Percentiles rank a stretch among this genome's conserved stretches.
Evolutionary conservation across 2,797 vertebrate species (phyloP).

Genomic region (Cercopithecus mitis): DNA sequence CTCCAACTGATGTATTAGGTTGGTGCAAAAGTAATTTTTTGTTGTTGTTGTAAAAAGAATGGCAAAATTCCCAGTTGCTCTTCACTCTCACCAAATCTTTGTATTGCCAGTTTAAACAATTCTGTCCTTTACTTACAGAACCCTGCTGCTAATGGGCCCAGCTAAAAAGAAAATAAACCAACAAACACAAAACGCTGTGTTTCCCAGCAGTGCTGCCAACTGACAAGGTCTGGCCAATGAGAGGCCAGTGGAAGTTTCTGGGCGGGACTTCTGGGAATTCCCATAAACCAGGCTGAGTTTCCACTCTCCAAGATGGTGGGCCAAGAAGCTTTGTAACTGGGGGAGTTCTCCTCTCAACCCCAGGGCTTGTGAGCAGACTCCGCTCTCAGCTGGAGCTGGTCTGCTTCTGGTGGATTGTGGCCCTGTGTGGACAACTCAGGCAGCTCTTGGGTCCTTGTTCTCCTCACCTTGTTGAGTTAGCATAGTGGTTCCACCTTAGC

Average conservation of each 20-base stretch:
- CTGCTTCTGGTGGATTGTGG: no score
- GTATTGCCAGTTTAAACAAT: background rate
- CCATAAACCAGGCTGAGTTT: no score
- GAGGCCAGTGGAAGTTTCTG: background rate
- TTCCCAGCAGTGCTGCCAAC: background rate
- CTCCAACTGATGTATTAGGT: background rate
- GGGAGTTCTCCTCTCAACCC: background rate
- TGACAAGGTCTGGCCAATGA: background rate
- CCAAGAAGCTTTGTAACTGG: no score
- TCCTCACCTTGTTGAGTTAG: fast-evolving
- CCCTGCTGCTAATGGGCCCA: background rate
- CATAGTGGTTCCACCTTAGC: background rate
- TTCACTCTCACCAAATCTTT: background rate
- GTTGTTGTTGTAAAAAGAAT: background rate
- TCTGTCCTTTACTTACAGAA: background rate
- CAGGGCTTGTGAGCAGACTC: background rate
- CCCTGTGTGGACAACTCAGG: no score
- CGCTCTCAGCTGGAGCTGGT: background rate
- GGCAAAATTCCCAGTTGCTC: background rate
- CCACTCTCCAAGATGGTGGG: background rate
- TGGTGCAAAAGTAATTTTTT: background rate
- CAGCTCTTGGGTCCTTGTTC: background rate
- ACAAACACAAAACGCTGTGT: background rate
- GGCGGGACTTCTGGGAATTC: fast-evolving
- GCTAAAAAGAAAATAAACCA: background rate